Percentiles rank a stretch among this genome's conserved stretches.
Evolutionary conservation across 2,797 vertebrate genomes (phyloP).

Genomic region (Antrozous pallidus): DNA sequence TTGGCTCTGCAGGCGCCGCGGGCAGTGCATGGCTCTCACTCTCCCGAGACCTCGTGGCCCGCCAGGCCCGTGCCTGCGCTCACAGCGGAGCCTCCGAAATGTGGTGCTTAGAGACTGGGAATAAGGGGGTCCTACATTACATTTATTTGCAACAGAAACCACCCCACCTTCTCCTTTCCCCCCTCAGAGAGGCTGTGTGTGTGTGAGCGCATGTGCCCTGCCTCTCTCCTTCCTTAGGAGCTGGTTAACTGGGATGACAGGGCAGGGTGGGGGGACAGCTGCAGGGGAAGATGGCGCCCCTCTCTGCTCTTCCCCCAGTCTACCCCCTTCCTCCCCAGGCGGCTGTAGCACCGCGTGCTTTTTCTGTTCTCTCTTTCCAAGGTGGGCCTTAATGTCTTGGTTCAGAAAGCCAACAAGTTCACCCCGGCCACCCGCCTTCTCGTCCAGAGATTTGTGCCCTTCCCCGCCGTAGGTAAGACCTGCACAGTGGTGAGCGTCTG

Average conservation of each 20-base stretch:
- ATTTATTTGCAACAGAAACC: neutral
- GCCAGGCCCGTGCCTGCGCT: neutral
- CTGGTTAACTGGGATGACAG: neutral
- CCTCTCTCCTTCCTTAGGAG: neutral
- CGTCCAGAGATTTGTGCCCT: slow-evolving; percentile 95
- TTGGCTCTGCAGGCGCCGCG: neutral
- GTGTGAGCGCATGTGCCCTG: neutral
- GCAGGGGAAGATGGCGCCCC: neutral
- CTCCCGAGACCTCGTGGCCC: neutral
- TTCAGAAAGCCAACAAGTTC: slow-evolving; percentile 90
- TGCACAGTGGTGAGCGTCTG: rapidly evolving
- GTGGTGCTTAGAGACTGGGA: neutral
- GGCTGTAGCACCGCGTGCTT: neutral
- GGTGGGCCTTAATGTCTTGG: slow-evolving; percentile 92
- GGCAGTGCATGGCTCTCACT: neutral
- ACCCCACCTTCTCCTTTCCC: no score
- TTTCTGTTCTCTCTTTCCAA: slow-evolving; percentile 67
- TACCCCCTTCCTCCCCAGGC: neutral
- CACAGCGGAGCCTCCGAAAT: neutral
- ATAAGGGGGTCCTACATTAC: neutral
- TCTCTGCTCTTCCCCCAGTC: neutral
- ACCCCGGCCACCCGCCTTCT: slow-evolving; percentile 89
- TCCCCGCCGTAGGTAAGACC: slow-evolving; percentile 93
- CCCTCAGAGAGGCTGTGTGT: neutral
- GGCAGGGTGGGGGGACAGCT: neutral